Evolutionary conservation across 2,797 vertebrate species (phyloP).

Genomic region (Syncerus caffer): DNA sequence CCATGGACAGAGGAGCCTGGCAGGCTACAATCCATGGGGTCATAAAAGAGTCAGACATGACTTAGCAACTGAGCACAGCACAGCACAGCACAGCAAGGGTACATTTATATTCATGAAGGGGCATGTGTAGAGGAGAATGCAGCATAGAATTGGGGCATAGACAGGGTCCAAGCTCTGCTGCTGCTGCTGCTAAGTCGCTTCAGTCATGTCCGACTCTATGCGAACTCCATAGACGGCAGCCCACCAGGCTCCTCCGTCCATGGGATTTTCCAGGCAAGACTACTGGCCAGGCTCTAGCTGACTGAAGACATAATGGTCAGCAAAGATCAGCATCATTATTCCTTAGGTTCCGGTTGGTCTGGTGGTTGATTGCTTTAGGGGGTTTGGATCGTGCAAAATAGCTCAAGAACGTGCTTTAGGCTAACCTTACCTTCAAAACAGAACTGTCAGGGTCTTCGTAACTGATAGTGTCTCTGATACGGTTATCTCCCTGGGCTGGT

Average conservation of each 20-base stretch:
- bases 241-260: too few species aligned
- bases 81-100: background rate
- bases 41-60: background rate
- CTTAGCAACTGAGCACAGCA: background rate
- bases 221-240: too few species aligned
- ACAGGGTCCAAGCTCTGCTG: background rate
- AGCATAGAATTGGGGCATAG: accelerated
- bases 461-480: background rate
- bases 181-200: too few species aligned
- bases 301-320: background rate
- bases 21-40: background rate
- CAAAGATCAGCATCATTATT: too few species aligned
- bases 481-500: background rate
- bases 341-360: background rate
- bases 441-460: background rate
- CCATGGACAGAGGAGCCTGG: background rate
- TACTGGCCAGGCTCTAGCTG: background rate
- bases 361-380: background rate
- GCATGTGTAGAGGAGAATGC: background rate
- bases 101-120: background rate
- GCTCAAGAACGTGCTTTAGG: background rate
- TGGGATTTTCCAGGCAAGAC: too few species aligned
- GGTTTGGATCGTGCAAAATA: background rate
- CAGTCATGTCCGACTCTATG: too few species aligned
- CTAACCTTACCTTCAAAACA: background rate